phyloP scores from a whole-genome alignment of 92 coral and sea anemone genomes.

The Porites rus region DNA sequence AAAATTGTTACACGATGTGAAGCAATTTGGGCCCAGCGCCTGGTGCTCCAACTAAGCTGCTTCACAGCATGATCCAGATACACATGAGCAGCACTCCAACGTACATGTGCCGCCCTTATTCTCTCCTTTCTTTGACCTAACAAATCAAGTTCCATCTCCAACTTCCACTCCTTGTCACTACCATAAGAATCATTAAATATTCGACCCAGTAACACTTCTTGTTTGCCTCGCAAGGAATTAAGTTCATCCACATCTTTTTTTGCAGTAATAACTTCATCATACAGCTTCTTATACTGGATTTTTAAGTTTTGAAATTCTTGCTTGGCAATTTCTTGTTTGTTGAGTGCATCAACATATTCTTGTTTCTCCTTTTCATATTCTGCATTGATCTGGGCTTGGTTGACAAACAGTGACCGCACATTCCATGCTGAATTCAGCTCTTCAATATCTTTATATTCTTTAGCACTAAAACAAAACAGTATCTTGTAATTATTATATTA shows the following conservation, averaged over 20 bases:
- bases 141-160: conserved; percentile 87
- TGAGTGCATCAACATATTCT: conserved; percentile 93
- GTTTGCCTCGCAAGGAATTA: conserved; percentile 45
- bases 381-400: conserved; percentile 71
- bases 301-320: conserved; percentile 75
- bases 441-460: conserved; percentile 90
- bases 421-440: conserved; percentile 66
- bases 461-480: conserved; percentile 52
- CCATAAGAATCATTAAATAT: conserved; percentile 94
- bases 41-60: conserved; percentile 90
- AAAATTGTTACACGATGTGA: conserved; percentile 68
- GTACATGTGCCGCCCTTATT: conserved; percentile 67
- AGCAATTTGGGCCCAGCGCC: conserved; percentile 95
- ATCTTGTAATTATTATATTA: too few relatives aligned
- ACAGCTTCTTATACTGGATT: conserved; percentile 80
- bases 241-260: conserved; percentile 70
- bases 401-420: conserved; percentile 88
- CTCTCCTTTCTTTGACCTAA: conserved; percentile 81
- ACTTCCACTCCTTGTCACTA: conserved; percentile 90
- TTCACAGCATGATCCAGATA: conserved; percentile 67
- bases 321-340: conserved; percentile 90
- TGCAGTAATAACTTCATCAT: conserved; percentile 43
- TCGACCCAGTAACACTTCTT: conserved; percentile 76
- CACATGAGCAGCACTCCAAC: conserved; percentile 84
- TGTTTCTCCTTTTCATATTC: conserved; percentile 83